Base-by-base conservation (phyloP, 2,113 vertebrate species). In the Corythoichthys haematopterus region DNA sequence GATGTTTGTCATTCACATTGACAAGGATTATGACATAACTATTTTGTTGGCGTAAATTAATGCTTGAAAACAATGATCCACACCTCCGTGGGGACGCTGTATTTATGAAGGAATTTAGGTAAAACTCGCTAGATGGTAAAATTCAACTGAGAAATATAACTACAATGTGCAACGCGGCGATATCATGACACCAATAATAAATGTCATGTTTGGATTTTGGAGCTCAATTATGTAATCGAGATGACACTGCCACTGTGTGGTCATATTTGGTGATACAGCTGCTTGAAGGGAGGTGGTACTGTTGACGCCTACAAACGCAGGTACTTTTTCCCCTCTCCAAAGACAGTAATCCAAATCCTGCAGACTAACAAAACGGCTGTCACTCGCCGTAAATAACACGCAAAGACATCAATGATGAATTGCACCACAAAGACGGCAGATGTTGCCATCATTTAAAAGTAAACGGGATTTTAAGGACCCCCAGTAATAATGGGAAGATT, bases 401-500 rank as follows among this genome's bases (percentile, higher is more conserved):
- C 16, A 61, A 45, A 37, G 3, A 28, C 12, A 48, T 36, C 16
- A 58, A 60, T 37, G 50, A 53, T 80, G 69, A 56, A 60, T 10
- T 14, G 6, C 43, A 64, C 35, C 33, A 8, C n/a, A 59, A 72
- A 56, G 56, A 65, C 70, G 61, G 70, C 72, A 75, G 74, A 79
- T 74, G 82, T 81, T 79, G 61, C 66, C 77, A 40, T 65, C 56
- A 52, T 74, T 48, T 80, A 11, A 76, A 62, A 50, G 13, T 60
- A 71, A 64, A 63, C 36, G 37, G 33, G 28, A 70, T 71, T 66
- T 14, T 28, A 55, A 69, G 16, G 56, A 15, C 12, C 64, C 7
- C 38, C 9, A 67, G 5, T 20, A 67, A 82, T 59, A 11, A 89
- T 89, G 88, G 72, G 74, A 60, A 74, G 58, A n/a, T 79, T 84